Conservation (phyloP, 2,113 vertebrate genomes). For the Nymphicus hollandicus region DNA sequence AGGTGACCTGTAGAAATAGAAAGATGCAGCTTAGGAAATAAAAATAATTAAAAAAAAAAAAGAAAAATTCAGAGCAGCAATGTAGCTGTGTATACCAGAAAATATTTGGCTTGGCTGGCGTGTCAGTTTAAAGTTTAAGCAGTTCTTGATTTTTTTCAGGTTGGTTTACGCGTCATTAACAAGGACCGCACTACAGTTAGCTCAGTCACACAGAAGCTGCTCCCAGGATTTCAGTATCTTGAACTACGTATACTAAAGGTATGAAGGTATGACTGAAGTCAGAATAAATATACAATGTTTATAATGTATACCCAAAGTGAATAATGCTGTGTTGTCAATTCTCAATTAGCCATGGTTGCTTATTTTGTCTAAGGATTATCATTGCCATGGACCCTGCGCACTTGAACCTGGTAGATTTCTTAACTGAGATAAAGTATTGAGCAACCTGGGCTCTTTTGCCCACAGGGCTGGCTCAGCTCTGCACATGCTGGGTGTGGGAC, state of each 20-base stretch:
- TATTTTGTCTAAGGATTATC: not conserved
- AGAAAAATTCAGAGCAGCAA: not conserved
- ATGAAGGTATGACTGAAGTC: not conserved
- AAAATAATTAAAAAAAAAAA: not conserved
- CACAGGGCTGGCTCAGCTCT: accelerated
- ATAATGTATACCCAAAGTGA: not conserved
- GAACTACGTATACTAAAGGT: not conserved
- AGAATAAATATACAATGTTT: not conserved
- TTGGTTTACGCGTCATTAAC: constrained; percentile 48
- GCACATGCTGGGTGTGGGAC: not conserved
- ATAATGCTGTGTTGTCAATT: constrained; percentile 7
- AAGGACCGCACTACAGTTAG: constrained; percentile 22
- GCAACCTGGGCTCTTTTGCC: not conserved
- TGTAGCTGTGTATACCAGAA: not conserved
- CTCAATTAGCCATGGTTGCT: not conserved
- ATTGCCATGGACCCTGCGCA: not conserved
- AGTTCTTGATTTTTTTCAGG: constrained; percentile 56
- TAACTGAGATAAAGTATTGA: not conserved
- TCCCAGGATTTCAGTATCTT: constrained; percentile 6
- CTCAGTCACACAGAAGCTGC: constrained; percentile 49
- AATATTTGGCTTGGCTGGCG: constrained; percentile 48
- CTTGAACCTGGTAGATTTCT: not conserved
- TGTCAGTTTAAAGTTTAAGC: constrained; percentile 26
- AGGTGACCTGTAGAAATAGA: not conserved
- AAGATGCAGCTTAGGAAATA: not conserved